Percentiles rank a stretch among this genome's conserved stretches.
Conservation (phyloP, 2,113 vertebrate genomes). For the Coregonus clupeaformis region DNA sequence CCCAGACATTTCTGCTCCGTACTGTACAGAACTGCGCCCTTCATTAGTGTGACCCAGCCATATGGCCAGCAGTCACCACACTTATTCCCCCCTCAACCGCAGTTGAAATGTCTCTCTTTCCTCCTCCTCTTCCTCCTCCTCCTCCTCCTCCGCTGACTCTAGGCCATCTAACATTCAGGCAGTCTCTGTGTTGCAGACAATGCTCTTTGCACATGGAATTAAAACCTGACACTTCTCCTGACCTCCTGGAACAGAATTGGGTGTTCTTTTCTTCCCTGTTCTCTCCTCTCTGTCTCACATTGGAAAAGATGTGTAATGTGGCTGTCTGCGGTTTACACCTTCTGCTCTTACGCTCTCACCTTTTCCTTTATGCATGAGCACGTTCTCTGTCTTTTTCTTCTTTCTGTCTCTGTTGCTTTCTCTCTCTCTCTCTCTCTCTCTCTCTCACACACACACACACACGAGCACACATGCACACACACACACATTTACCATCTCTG, state of each 20-base stretch:
- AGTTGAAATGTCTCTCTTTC: background rate
- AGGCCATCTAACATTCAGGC: background rate
- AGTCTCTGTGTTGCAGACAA: background rate
- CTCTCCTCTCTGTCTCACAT: background rate
- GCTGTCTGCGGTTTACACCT: conserved; percentile 6
- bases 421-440: background rate
- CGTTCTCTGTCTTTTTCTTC: conserved; percentile 2
- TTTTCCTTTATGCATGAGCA: background rate
- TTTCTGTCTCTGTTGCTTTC: no score
- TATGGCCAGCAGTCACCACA: conserved; percentile 43
- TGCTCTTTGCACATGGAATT: no score
- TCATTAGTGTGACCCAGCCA: conserved; percentile 49
- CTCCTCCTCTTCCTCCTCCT: background rate
- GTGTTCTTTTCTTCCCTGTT: background rate
- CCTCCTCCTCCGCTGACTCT: background rate
- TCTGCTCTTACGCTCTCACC: background rate
- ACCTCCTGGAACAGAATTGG: background rate
- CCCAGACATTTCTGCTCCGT: conserved; percentile 48
- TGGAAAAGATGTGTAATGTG: background rate
- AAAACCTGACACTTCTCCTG: background rate
- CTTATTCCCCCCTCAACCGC: conserved; percentile 2
- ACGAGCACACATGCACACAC: conserved; percentile 1
- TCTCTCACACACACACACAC: background rate
- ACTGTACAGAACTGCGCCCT: conserved; percentile 28
- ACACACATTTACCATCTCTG: conserved; percentile 45